A percentile compares a stretch with the other conserved stretches of the same genome.
Conservation (phyloP, 2,797 vertebrate species). For the Hylomyscus alleni region DNA sequence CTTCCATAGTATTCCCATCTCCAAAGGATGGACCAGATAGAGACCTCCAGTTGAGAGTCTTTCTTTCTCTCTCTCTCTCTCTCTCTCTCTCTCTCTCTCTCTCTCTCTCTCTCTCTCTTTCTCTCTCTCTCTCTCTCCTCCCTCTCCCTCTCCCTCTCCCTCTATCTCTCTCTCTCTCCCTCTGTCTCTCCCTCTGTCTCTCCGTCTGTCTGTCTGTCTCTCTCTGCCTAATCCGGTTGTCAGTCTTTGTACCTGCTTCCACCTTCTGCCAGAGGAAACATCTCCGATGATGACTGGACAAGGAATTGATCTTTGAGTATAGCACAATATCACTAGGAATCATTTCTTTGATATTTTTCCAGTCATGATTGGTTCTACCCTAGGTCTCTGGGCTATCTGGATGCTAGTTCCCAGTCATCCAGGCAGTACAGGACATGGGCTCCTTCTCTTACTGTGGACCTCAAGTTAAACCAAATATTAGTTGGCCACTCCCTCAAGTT, state of each 20-base stretch:
- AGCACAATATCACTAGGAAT: background rate
- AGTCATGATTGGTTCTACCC: background rate
- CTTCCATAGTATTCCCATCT: background rate
- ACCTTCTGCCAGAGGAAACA: background rate
- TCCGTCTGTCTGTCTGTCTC: no score
- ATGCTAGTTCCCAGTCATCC: background rate
- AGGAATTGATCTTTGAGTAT: no score
- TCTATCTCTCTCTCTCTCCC: no score
- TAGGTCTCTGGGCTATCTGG: background rate
- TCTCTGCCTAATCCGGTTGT: background rate
- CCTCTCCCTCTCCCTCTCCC: no score
- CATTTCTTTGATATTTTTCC: background rate
- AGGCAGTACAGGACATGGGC: background rate
- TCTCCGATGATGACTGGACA: no score
- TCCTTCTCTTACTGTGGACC: background rate
- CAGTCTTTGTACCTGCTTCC: background rate
- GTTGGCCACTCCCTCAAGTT: no score
- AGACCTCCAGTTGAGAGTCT: background rate
- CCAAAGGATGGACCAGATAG: background rate
- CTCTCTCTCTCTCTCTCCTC: no score
- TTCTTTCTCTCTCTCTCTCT: no score
- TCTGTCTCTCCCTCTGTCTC: no score
- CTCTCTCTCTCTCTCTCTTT: no score
- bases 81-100: no score
- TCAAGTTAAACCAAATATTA: no score